Evolutionary conservation across 2,888 invertebrate genomes (phyloP).

Genomic region (Gnatocerus cornutus): DNA sequence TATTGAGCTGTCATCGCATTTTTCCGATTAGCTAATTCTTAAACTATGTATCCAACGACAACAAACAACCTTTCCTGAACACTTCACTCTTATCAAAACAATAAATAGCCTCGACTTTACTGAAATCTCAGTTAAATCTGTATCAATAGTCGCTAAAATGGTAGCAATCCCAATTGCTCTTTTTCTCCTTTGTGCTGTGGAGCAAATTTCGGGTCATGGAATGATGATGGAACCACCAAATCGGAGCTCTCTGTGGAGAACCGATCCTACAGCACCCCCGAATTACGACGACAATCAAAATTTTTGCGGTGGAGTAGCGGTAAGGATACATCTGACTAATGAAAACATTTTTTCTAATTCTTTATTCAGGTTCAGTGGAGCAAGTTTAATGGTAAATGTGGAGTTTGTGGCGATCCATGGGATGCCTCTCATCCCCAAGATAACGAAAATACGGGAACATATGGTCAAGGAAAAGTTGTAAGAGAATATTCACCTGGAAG

Average conservation of each 20-base stretch:
- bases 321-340: conserved; percentile 57
- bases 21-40: no score
- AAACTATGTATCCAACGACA: no score
- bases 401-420: conserved; percentile 74
- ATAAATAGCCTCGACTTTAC: neutral
- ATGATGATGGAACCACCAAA: conserved; percentile 72
- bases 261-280: conserved; percentile 66
- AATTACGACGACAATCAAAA: conserved; percentile 72
- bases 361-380: conserved; percentile 68
- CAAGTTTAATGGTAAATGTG: conserved; percentile 72
- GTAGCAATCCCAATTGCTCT: neutral
- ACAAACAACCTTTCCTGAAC: no score
- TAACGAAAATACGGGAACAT: conserved; percentile 74
- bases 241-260: conserved; percentile 72
- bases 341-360: no score
- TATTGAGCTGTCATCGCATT: no score
- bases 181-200: conserved; percentile 3
- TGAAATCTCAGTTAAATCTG: neutral
- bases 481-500: conserved; percentile 64
- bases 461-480: conserved; percentile 71
- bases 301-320: conserved; percentile 71
- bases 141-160: neutral
- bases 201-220: conserved; percentile 68
- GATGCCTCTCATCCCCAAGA: conserved; percentile 69
- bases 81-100: neutral